Conservation (phyloP, 2,888 invertebrate species). For the Apotomis betuletana region DNA sequence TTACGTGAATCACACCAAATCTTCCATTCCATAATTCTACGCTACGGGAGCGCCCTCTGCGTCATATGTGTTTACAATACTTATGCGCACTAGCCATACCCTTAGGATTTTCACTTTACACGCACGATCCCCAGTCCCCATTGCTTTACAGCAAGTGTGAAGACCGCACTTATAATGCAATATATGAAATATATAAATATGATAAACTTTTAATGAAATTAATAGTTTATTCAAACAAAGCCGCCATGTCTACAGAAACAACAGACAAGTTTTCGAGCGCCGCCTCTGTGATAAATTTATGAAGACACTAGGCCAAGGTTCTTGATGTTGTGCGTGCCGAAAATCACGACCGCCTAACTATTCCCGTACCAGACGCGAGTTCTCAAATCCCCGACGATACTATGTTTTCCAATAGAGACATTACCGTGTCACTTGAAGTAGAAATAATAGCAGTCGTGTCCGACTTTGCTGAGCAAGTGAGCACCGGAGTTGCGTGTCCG, state of each 20-base stretch:
- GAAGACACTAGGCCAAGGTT: conserved; percentile 56
- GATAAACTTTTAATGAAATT: not conserved
- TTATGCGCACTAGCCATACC: too few relatives aligned
- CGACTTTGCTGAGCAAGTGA: conserved; percentile 10
- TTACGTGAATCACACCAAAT: too few relatives aligned
- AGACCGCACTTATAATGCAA: too few relatives aligned
- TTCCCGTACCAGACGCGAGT: conserved; percentile 6
- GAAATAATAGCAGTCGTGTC: conserved; percentile 19
- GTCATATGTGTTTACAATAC: too few relatives aligned
- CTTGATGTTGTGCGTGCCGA: conserved; percentile 52
- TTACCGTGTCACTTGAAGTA: conserved; percentile 2
- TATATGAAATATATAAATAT: too few relatives aligned
- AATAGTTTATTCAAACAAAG: conserved; percentile 6
- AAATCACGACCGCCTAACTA: conserved; percentile 46
- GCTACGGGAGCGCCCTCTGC: too few relatives aligned
- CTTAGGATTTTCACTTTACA: too few relatives aligned
- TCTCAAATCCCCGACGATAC: conserved; percentile 7
- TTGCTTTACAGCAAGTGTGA: too few relatives aligned
- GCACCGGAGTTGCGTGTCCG: conserved; percentile 27
- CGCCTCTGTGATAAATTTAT: conserved; percentile 22
- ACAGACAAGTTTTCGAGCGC: conserved; percentile 13
- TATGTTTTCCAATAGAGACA: conserved; percentile 16
- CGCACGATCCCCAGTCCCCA: too few relatives aligned
- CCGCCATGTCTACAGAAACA: conserved; percentile 1
- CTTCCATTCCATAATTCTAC: too few relatives aligned